phyloP scores from a whole-genome alignment of 2,797 vertebrate genomes.

The Poecilia gillii region DNA sequence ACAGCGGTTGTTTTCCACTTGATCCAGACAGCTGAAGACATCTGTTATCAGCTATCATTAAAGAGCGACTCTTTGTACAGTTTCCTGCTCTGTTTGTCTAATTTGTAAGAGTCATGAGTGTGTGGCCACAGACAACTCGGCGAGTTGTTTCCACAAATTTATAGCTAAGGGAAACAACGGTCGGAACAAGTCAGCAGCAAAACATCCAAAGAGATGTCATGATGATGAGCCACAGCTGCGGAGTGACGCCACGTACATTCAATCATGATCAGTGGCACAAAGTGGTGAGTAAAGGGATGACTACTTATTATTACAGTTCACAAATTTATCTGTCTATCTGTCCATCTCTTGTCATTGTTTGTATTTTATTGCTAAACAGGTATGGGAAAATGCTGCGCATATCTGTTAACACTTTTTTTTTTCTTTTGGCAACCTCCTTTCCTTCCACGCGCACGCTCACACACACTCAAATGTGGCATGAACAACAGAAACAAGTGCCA shows the following conservation, averaged over 20 bases:
- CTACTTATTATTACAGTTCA: slow-evolving; percentile 5
- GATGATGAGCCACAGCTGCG: slow-evolving; percentile 9
- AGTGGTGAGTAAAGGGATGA: slow-evolving; percentile 22
- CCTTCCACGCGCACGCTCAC: slow-evolving; percentile 33
- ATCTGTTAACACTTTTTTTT: slow-evolving; percentile 42
- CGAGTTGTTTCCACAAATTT: background rate
- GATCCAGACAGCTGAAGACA: slow-evolving; percentile 47
- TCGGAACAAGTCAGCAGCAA: background rate
- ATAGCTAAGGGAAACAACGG: background rate
- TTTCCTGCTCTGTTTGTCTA: slow-evolving; percentile 18
- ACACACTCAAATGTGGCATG: slow-evolving; percentile 30
- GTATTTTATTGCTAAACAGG: slow-evolving; percentile 29
- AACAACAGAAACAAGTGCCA: slow-evolving; percentile 70
- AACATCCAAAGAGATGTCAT: slow-evolving; percentile 1
- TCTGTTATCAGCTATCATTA: slow-evolving; percentile 52
- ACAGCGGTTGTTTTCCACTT: slow-evolving; percentile 49
- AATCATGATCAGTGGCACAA: slow-evolving; percentile 28
- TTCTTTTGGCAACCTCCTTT: slow-evolving; percentile 37
- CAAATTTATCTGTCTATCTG: slow-evolving; percentile 8
- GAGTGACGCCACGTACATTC: slow-evolving; percentile 37
- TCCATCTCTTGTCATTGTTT: slow-evolving; percentile 13
- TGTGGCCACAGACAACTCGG: background rate
- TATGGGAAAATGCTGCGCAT: slow-evolving; percentile 22
- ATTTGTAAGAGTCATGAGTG: background rate
- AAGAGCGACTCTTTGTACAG: slow-evolving; percentile 11